Conservation (phyloP, 53 echinoderm and acorn worm species). For the Henricia sp. region DNA sequence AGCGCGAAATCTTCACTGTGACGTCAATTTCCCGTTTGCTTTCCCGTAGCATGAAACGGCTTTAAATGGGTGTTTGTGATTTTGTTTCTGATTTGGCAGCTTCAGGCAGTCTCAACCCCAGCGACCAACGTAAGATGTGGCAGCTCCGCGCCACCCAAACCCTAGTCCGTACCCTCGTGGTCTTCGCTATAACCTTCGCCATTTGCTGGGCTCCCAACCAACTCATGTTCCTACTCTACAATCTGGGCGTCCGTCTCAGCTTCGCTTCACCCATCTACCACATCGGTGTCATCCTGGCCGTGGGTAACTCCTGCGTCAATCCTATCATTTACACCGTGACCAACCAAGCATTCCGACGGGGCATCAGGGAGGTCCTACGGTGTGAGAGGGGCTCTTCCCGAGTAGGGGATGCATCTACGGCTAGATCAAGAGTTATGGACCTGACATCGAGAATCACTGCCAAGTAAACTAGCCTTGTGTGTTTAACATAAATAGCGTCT, state of each 20-base stretch:
- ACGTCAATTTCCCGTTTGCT: too few relatives aligned
- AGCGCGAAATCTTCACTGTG: too few relatives aligned
- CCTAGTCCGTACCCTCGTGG: conserved; percentile 61
- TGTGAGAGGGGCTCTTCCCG: background rate
- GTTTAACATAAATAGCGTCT: too few relatives aligned
- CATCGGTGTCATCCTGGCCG: conserved; percentile 73
- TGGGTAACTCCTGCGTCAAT: conserved; percentile 78
- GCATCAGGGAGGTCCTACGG: conserved; percentile 1
- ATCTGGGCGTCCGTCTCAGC: conserved; percentile 52
- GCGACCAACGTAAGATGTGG: conserved; percentile 54
- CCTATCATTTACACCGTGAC: conserved; percentile 86
- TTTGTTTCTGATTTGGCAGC: background rate
- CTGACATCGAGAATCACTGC: background rate
- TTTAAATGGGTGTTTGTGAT: background rate
- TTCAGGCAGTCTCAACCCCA: background rate
- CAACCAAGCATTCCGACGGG: conserved; percentile 71
- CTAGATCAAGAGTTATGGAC: background rate
- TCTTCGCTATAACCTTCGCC: conserved; percentile 71
- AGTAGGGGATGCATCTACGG: background rate
- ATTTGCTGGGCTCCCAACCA: conserved; percentile 82
- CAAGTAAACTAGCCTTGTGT: background rate
- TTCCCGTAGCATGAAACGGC: background rate
- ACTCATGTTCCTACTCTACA: conserved; percentile 58
- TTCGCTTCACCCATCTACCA: conserved; percentile 63
- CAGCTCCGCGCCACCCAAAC: conserved; percentile 61